Evolutionary conservation across 1,140 invertebrate genomes (phyloP).

Genomic region (Branchinecta lindahli): DNA sequence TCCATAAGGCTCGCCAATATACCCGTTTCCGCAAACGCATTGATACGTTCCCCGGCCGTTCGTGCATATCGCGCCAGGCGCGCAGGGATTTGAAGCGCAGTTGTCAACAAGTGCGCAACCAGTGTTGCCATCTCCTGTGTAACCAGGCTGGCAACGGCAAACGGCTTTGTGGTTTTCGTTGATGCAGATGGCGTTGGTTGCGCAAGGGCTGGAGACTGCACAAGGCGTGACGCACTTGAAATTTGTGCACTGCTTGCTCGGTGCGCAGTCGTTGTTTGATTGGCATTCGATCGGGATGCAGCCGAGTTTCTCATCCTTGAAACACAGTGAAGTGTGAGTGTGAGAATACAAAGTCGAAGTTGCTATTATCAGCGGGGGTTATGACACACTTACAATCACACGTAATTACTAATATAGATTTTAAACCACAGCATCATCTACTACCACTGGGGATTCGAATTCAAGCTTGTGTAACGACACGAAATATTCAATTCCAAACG

Average conservation of each 20-base stretch:
- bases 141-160: slow-evolving; percentile 71
- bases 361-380: slow-evolving; percentile 21
- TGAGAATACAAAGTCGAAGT: slow-evolving; percentile 9
- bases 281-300: slow-evolving; percentile 62
- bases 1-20: slow-evolving; percentile 63
- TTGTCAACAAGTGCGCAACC: slow-evolving; percentile 60
- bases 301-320: slow-evolving; percentile 42
- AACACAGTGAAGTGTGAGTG: too few species aligned
- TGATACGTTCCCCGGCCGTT: slow-evolving; percentile 64
- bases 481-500: too few species aligned
- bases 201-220: slow-evolving; percentile 57
- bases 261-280: slow-evolving; percentile 49
- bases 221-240: slow-evolving; percentile 71
- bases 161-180: slow-evolving; percentile 55
- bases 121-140: slow-evolving; percentile 48
- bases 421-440: too few species aligned
- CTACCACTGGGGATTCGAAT: too few species aligned
- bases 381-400: too few species aligned
- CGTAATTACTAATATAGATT: too few species aligned
- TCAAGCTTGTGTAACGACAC: too few species aligned
- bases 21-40: slow-evolving; percentile 56
- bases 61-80: slow-evolving; percentile 59
- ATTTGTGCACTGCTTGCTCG: slow-evolving; percentile 61
- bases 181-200: slow-evolving; percentile 62
- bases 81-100: slow-evolving; percentile 59